Base-by-base conservation (phyloP, 1,140 invertebrate genomes). In the Epicauta chinensis region DNA sequence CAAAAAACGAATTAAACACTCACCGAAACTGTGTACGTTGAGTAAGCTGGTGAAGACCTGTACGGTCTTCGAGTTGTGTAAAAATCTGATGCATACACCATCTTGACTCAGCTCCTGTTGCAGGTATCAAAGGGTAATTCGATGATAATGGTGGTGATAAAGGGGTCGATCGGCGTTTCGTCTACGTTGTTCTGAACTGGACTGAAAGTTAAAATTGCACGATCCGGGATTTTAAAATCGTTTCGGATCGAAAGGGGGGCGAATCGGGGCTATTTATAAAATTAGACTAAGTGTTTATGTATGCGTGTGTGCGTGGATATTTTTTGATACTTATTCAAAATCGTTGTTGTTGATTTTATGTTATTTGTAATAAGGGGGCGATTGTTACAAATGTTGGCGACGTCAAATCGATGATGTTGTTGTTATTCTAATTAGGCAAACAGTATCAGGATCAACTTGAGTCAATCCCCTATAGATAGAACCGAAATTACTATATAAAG, bases 81-180 rank as follows among this genome's bases (percentile, higher is more conserved):
- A 74, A 89, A 91, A 75, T 89, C 87, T 77, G 83, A 86, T 77
- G 88, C 85, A 84, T 89, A 91, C 77, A 91, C 87, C 87, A 91
- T 91, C 71, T 80, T 81, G 74, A 68, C 65, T n/a, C n/a, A n/a
- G n/a, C n/a, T n/a, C n/a, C n/a, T n/a, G 36, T 23, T 23, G 23
- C 7, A 7, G 23, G 23, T 23, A 5, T 3, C 23, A 23, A 23
- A 23, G 23, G 23, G 4, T 23, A 5, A 7, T 37, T 15, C 13
- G 37, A 30, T 17, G n/a, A 34, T 31, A 32, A 31, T 14, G 43
- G 44, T 45, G 40, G 34, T 32, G 50, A 15, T 17, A 13, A 37
- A 31, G 15, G 40, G 51, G 38, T 13, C 29, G 52, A 56, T 60
- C 65, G 63, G 59, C 58, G 61, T 67, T 63, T 63, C 55, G 51